Conservation (phyloP, 1,140 invertebrate species). For the Holcopasites calliopsidis region DNA sequence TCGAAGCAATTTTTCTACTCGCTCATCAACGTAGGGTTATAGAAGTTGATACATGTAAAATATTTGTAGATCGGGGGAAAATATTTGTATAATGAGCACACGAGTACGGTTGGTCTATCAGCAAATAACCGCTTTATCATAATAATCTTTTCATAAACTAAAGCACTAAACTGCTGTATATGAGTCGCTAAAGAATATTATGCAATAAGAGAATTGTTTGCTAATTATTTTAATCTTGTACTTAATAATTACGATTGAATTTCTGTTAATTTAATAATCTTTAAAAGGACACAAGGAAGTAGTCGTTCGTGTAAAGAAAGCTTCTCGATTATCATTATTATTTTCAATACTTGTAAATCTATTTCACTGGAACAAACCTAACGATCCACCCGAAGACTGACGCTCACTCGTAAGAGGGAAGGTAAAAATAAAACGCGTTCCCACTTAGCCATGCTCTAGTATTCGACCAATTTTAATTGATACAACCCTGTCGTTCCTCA, state of each 20-base stretch:
- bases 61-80: background rate
- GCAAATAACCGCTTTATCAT: slow-evolving; percentile 1
- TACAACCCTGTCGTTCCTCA: background rate
- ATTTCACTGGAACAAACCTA: background rate
- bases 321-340: too few species aligned
- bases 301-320: too few species aligned
- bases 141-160: background rate
- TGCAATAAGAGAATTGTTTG: background rate
- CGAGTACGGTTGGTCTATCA: background rate
- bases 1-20: too few species aligned
- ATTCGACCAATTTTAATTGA: slow-evolving; percentile 25
- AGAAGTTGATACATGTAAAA: background rate
- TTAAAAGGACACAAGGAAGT: too few species aligned
- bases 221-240: background rate
- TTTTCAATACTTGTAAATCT: background rate
- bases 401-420: background rate
- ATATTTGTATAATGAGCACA: background rate
- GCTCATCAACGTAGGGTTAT: background rate
- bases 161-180: too few species aligned
- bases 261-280: background rate
- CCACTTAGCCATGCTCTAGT: background rate
- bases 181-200: background rate
- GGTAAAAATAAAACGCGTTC: slow-evolving; percentile 28
- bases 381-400: background rate
- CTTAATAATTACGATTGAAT: background rate